Conservation (phyloP, 2,797 vertebrate genomes). For the Danionella dracula region DNA sequence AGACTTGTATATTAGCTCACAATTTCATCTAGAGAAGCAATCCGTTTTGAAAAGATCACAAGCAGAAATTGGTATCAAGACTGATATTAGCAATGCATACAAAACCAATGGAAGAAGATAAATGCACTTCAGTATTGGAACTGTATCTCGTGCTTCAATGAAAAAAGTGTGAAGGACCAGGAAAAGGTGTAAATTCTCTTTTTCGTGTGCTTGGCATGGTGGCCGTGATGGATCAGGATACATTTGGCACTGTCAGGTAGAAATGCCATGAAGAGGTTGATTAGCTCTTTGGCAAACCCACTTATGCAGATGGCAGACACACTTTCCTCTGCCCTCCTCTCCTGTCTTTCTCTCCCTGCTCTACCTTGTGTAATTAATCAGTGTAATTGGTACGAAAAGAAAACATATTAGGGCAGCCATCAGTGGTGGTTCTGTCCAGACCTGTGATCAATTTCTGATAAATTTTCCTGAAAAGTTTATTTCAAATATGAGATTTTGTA, state of each 20-base stretch:
- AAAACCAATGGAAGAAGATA: too few relatives aligned
- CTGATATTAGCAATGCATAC: too few relatives aligned
- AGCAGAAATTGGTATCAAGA: too few relatives aligned
- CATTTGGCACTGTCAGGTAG: slow-evolving; percentile 23
- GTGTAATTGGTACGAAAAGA: slow-evolving; percentile 24
- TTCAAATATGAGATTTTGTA: too few relatives aligned
- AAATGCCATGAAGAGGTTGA: slow-evolving; percentile 27
- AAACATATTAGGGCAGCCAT: slow-evolving; percentile 28
- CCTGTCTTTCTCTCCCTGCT: not conserved
- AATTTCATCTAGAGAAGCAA: too few relatives aligned
- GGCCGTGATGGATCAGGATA: slow-evolving; percentile 19
- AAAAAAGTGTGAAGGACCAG: slow-evolving; percentile 18
- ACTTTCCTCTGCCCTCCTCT: not conserved
- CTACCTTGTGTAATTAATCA: slow-evolving; percentile 16
- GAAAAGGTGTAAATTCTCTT: slow-evolving; percentile 20
- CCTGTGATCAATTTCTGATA: too few relatives aligned
- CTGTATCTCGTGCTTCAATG: too few relatives aligned
- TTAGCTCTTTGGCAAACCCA: slow-evolving; percentile 22
- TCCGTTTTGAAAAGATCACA: too few relatives aligned
- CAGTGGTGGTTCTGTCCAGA: too few relatives aligned
- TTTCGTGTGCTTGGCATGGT: not conserved
- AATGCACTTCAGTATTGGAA: too few relatives aligned
- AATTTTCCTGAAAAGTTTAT: slow-evolving; percentile 19
- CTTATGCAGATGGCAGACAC: slow-evolving; percentile 21
- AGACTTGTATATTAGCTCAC: too few relatives aligned